These are phyloP conservation scores for Diadumene lineata DNA, from an alignment of 92 coral and sea anemone species.

Conservation along the genomic window DNA sequence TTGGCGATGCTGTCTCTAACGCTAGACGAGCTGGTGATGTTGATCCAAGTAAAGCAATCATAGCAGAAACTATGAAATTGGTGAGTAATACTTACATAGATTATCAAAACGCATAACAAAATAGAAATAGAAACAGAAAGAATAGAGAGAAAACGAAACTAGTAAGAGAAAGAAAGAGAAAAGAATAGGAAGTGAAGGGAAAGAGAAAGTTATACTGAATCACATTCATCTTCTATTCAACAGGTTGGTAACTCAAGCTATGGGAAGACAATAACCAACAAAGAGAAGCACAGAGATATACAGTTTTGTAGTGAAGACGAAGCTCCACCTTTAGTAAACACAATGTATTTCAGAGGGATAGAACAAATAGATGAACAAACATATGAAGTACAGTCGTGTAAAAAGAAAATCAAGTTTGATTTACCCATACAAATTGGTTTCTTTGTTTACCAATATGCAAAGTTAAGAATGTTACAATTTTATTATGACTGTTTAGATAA, in stretches of 20 bases:
- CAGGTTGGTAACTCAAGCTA: constrained; percentile 31
- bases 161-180: too few relatives aligned
- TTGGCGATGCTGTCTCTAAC: constrained; percentile 50
- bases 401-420: constrained; percentile 17
- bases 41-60: constrained; percentile 28
- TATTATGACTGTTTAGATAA: constrained; percentile 46
- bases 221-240: too few relatives aligned
- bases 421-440: constrained; percentile 25
- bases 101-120: too few relatives aligned
- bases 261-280: constrained; percentile 36
- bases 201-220: too few relatives aligned
- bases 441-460: constrained; percentile 54
- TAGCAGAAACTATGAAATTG: constrained; percentile 56
- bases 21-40: constrained; percentile 46
- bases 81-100: too few relatives aligned
- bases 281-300: constrained; percentile 37
- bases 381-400: constrained; percentile 21
- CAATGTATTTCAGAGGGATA: constrained; percentile 31
- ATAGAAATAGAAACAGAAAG: too few relatives aligned
- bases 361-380: constrained; percentile 32
- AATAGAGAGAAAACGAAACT: too few relatives aligned
- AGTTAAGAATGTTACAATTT: constrained; percentile 45
- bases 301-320: constrained; percentile 25
- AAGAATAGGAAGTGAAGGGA: too few relatives aligned
- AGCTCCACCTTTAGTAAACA: constrained; percentile 28